Evolutionary conservation across 2,113 vertebrate genomes (phyloP).

Genomic region (Phalacrocorax brasilianus): DNA sequence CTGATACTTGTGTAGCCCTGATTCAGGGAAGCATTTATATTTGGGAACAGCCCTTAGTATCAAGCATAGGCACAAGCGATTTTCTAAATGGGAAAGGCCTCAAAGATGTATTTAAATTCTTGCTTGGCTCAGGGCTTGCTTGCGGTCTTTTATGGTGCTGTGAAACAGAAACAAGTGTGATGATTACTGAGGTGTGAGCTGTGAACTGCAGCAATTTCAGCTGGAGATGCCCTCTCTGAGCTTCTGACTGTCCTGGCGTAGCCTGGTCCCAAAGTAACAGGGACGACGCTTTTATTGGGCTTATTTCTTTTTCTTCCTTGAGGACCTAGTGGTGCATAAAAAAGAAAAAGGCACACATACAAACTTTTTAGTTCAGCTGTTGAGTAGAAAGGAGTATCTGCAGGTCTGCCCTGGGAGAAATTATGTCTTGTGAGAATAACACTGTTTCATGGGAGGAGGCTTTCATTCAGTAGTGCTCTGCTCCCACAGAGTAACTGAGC

Average conservation of each 20-base stretch:
- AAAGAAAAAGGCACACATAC: no score
- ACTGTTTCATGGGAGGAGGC: neutral
- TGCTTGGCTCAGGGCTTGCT: neutral
- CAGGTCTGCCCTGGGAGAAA: neutral
- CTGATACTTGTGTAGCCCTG: conserved; percentile 11
- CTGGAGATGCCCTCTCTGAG: neutral
- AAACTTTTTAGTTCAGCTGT: neutral
- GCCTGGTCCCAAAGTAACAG: neutral
- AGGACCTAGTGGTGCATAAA: neutral
- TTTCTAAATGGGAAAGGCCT: conserved; percentile 40
- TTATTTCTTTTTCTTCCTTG: neutral
- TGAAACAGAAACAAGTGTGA: conserved; percentile 13
- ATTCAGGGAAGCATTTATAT: conserved; percentile 34
- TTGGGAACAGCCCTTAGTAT: conserved; percentile 13
- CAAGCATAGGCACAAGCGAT: neutral
- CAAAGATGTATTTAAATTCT: conserved; percentile 32
- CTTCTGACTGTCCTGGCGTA: neutral
- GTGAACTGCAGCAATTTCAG: neutral
- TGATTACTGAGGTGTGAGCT: neutral
- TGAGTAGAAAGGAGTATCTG: neutral
- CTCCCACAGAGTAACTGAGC: neutral
- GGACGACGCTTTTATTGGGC: neutral
- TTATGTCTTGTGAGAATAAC: neutral
- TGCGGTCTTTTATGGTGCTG: neutral
- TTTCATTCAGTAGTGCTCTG: neutral